These are phyloP conservation scores for Endomychus coccineus DNA, from an alignment of 2,888 invertebrate species.

Conservation along the genomic window DNA sequence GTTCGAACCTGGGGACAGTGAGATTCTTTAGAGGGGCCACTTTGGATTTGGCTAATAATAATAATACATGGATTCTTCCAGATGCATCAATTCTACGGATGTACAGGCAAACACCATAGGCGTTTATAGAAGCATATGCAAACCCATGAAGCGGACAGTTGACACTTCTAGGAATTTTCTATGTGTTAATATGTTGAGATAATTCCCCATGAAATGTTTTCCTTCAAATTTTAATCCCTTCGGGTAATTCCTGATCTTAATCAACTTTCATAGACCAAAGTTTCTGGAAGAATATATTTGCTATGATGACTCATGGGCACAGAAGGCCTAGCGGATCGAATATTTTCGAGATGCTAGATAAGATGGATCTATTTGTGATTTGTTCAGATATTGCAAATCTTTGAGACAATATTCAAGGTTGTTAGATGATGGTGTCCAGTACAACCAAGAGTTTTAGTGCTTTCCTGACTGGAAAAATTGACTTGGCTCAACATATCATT, in stretches of 20 bases:
- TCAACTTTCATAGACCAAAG: slow-evolving; percentile 6
- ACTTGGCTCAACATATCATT: too few relatives aligned
- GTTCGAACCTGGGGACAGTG: slow-evolving; percentile 2
- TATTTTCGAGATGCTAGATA: too few relatives aligned
- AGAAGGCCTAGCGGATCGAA: too few relatives aligned
- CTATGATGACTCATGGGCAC: too few relatives aligned
- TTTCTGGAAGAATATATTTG: slow-evolving; percentile 2
- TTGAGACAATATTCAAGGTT: too few relatives aligned
- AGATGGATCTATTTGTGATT: too few relatives aligned
- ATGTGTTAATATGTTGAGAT: not conserved
- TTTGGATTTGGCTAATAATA: slow-evolving; percentile 2
- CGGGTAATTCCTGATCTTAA: slow-evolving; percentile 4
- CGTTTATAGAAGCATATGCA: slow-evolving; percentile 6
- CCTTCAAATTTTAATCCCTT: slow-evolving; percentile 1
- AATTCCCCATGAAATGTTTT: slow-evolving; percentile 2
- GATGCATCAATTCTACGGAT: not conserved
- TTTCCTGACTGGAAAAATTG: too few relatives aligned
- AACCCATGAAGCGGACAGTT: slow-evolving; percentile 5
- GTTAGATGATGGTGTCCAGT: too few relatives aligned
- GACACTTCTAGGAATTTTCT: slow-evolving; percentile 2
- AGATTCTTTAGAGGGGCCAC: slow-evolving; percentile 3
- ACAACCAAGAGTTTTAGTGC: too few relatives aligned
- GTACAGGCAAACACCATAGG: slow-evolving; percentile 7
- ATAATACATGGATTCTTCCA: not conserved
- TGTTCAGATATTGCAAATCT: too few relatives aligned